These are phyloP conservation scores for Cephalotes varians DNA, from an alignment of 2,888 invertebrate species.

Conservation along the genomic window DNA sequence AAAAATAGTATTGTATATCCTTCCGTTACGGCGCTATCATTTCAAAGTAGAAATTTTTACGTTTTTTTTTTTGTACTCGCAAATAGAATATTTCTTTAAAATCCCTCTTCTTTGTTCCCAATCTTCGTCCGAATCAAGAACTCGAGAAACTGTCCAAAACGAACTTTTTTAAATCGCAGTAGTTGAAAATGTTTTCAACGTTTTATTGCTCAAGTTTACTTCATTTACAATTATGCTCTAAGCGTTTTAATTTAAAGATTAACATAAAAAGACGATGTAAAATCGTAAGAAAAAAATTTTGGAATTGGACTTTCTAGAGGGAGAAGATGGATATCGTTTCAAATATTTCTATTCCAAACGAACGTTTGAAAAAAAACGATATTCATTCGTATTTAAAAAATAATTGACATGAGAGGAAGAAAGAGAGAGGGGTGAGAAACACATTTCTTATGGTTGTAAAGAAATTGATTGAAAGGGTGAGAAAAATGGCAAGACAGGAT, in stretches of 20 bases:
- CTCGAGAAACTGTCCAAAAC: slow-evolving; percentile 33
- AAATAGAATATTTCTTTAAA: slow-evolving; percentile 13
- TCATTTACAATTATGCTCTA: neutral
- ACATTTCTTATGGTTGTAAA: neutral
- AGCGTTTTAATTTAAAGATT: neutral
- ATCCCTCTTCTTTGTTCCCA: slow-evolving; percentile 14
- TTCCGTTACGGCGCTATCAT: slow-evolving; percentile 8
- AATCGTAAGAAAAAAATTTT: neutral
- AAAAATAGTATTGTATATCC: slow-evolving; percentile 13
- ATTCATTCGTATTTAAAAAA: neutral
- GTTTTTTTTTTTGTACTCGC: slow-evolving; percentile 5
- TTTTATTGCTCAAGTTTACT: slow-evolving; percentile 11
- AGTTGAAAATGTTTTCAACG: slow-evolving; percentile 18
- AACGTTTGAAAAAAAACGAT: neutral
- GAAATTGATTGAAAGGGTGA: slow-evolving; percentile 13
- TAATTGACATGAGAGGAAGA: neutral
- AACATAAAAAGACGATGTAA: neutral
- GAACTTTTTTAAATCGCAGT: slow-evolving; percentile 17
- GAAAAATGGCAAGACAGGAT: slow-evolving; percentile 48
- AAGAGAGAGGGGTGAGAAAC: neutral
- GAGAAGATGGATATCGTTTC: neutral
- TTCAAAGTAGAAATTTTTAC: slow-evolving; percentile 24
- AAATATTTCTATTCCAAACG: neutral
- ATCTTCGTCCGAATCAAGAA: slow-evolving; percentile 61
- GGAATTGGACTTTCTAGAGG: neutral